Evolutionary conservation across 2,888 invertebrate genomes (phyloP), one percentile per base, ranked within the genome.

Genomic region (Habroteleia sp.): DNA sequence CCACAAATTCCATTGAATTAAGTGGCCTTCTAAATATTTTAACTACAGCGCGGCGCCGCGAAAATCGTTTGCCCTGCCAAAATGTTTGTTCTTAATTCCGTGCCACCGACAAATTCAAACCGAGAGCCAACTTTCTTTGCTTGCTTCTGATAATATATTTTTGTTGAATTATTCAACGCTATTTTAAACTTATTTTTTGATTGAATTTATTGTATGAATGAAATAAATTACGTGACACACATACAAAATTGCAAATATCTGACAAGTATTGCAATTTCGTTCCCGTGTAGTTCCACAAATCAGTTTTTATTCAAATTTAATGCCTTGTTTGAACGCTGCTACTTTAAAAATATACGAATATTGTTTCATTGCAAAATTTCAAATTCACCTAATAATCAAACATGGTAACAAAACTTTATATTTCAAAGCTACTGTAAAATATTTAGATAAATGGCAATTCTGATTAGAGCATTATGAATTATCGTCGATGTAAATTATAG

Each of bases 251-350:
- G 5, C 13, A 39, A 27, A 35, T 62, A 31, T 11, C 60, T 31
- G 37, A 31, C 44, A 60, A 69, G 60, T 46, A 52, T 52, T 52
- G 69, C 41, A 37, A 37, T 50, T 60, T 42, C 23, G 50, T 42
- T 50, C 20, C 3, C 50, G 46, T 27, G 16, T 20, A 66, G 31
- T 42, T 58, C 27, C 27, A 42, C 13, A 42, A 69, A 60, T 69
- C 62, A 46, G 37, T 8, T 62, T n/a, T 71, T 62, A 62, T 71
- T 71, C 71, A 46, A 71, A 62, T 62, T 71, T 71, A 71, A 71
- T 71, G 54, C 46, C 52, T 35, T 52, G 37, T 52, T 62, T 27
- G 71, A 54, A 54, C 14, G 27, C 29, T 23, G 37, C 23, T 35
- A 35, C 33, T 17, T 16, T 4, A 20, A 31, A 31, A 71, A 39